Base-by-base conservation (phyloP, 2,113 vertebrate species). In the Chelonoidis abingdonii region DNA sequence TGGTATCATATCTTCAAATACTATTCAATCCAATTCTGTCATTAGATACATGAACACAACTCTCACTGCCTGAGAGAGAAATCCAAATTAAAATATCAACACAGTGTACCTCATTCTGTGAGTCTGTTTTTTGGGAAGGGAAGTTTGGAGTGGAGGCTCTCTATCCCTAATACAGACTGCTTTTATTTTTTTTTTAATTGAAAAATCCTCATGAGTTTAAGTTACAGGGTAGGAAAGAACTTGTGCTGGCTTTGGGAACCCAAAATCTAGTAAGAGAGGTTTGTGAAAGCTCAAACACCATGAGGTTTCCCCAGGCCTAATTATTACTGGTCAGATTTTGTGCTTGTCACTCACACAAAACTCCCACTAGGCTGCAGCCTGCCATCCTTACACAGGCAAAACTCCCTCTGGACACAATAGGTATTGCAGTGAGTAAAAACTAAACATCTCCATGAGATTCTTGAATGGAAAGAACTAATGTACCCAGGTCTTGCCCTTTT, bases 81-180 rank as follows among this genome's bases (percentile, higher is more conserved):
- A 14, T 25, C 0, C 0, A 31, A 76, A 8, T 11, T 52, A 50
- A 62, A 76, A 59, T 8, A 5, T 5, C 47, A 56, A 3, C 1
- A 12, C 49, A 49, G 38, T 54, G 4, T 35, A 27, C 75, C 38
- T 21, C 10, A 41, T 47, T 14, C 9, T 27, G 22, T 78, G 22
- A 44, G 75, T 44, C 75, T 10, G 41, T 11, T 19, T 50, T 83
- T 86, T 50, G 25, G 62, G 81, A 11, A 11, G n/a, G 3, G 6
- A 44, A 1, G 1, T 24, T 10, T 84, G 52, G 59, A n/a, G 49
- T 35, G 44, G 29, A 0, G 0, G 21, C 53, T 81, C 53, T 84
- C 52, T 17, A 47, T 10, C 35, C 31, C 21, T 83, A 35, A 27
- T 57, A 79, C 41, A 50, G 65, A 22, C 10, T 41, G 41, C 50